Evolutionary conservation across 2,797 vertebrate species (phyloP).

Genomic region (Alauda arvensis): DNA sequence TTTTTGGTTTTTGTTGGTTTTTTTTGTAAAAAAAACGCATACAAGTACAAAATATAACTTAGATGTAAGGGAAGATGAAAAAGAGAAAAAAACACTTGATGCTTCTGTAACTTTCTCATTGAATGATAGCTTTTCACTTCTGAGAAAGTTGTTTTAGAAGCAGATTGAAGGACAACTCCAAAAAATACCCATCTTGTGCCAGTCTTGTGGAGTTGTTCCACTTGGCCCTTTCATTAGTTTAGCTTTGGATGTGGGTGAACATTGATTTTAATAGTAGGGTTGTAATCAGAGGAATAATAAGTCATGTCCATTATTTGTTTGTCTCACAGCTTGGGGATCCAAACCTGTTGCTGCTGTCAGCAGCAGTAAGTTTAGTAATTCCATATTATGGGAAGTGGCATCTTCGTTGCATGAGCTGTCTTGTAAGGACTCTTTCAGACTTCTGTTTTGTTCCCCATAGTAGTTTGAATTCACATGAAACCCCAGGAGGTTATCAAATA

Average conservation of each 20-base stretch:
- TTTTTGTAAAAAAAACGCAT: no score
- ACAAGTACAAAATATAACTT: neutral
- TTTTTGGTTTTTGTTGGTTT: no score
- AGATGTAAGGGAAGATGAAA: neutral
- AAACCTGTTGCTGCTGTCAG: neutral
- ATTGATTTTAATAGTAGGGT: neutral
- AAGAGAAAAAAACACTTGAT: neutral
- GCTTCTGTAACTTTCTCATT: neutral
- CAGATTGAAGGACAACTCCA: neutral
- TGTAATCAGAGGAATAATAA: neutral
- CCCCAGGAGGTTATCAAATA: neutral
- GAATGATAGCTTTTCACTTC: neutral
- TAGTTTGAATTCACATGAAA: neutral
- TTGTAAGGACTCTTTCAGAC: neutral
- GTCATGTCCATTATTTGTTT: neutral
- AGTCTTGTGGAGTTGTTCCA: neutral
- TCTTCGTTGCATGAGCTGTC: neutral
- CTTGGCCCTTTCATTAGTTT: neutral
- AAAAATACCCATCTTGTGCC: neutral
- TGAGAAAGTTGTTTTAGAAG: neutral
- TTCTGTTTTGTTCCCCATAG: neutral
- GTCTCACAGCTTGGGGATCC: neutral
- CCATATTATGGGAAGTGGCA: neutral
- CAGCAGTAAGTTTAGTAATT: neutral
- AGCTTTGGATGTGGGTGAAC: neutral